Evolutionary conservation across 2,888 invertebrate species (phyloP), one percentile per base, ranked within the genome.

Genomic region (Lysandra bellargus): DNA sequence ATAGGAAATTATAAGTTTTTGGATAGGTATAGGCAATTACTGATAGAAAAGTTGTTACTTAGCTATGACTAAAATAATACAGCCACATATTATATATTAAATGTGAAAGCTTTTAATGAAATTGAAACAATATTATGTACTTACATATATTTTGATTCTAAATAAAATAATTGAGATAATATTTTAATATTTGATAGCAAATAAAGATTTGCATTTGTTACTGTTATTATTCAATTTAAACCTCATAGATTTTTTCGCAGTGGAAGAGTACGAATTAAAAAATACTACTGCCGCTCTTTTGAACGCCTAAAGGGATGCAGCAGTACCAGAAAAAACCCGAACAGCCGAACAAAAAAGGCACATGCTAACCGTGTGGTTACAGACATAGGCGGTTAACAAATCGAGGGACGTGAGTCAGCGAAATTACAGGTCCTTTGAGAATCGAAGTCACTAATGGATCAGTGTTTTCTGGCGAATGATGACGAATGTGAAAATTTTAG

Each of bases 381-480:
- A 76, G 53, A 76, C 53, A 53, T 85, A 87, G 85, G 83, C 83
- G 85, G 84, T 84, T 87, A 88, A 88, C 87, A 89, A 91, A 88
- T 86, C 86, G 84, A 89, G 90, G 90, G 90, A 87, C 87, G 86
- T 93, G 93, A 93, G 85, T 93, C 92, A 92, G 91, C 92, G 80
- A 87, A 90, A 90, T 90, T 86, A 86, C 85, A 84, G 88, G 88
- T 87, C 89, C 90, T 90, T 91, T 89, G 90, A 92, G 90, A 87
- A 89, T 88, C 86, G 86, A 88, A 88, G 87, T 88, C 86, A 89
- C 90, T 93, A 92, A 93, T 93, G 90, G 92, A 88, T 87, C 87
- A 87, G 88, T 87, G 87, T 90, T 89, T 91, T 92, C 89, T 90
- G 88, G 87, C 87, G 87, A 88, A 88, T 85, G 88, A 91, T 91